These are phyloP conservation scores for Morone chrysops DNA, from an alignment of 2,113 vertebrate genomes.

Conservation along the genomic window DNA sequence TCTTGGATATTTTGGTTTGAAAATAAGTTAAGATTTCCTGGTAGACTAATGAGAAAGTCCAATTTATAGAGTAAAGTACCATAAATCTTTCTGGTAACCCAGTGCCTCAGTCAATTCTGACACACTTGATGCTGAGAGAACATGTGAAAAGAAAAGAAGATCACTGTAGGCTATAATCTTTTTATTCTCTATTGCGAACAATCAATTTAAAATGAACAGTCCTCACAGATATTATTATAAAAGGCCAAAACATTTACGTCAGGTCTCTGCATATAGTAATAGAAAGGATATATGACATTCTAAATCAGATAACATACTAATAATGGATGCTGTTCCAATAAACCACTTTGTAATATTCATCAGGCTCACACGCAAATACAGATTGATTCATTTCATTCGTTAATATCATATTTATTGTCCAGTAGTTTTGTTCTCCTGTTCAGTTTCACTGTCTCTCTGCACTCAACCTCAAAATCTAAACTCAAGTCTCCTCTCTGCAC, in stretches of 20 bases:
- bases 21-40: not conserved
- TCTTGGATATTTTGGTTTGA: conserved; percentile 9
- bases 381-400: conserved; percentile 70
- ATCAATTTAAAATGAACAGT: conserved; percentile 82
- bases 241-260: conserved; percentile 76
- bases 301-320: conserved; percentile 82
- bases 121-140: conserved; percentile 23
- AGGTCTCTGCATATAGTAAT: conserved; percentile 72
- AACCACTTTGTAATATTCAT: conserved; percentile 70
- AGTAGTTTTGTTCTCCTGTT: conserved; percentile 59
- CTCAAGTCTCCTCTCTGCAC: conserved; percentile 30
- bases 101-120: conserved; percentile 14
- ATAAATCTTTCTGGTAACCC: not conserved
- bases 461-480: conserved; percentile 44
- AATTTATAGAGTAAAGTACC: not conserved
- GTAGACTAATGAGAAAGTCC: too few relatives aligned
- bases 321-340: conserved; percentile 77
- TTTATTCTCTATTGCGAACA: conserved; percentile 84
- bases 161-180: conserved; percentile 76
- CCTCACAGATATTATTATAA: conserved; percentile 79
- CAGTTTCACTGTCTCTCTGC: conserved; percentile 38
- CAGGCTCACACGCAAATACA: conserved; percentile 75
- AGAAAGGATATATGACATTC: conserved; percentile 83
- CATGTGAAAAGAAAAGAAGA: conserved; percentile 66
- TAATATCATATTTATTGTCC: conserved; percentile 65